Conservation (phyloP, 2,888 invertebrate species). For the Drosophila meridiana region DNA sequence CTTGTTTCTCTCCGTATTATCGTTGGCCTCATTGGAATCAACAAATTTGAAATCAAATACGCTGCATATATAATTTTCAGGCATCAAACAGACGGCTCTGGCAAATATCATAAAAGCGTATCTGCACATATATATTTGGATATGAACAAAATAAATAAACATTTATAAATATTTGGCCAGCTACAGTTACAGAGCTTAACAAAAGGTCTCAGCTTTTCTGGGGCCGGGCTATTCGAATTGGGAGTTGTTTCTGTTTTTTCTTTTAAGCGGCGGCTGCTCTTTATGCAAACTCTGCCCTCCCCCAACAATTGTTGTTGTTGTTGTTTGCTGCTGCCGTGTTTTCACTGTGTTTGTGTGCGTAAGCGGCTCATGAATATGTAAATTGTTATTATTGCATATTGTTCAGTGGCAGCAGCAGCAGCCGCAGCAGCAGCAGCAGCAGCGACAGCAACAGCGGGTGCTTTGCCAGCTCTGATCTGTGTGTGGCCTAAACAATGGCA, state of each 20-base stretch:
- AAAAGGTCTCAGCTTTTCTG: conserved; percentile 54
- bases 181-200: conserved; percentile 69
- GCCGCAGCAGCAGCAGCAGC: conserved; percentile 21
- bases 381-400: conserved; percentile 81
- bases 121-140: conserved; percentile 39
- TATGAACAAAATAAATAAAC: conserved; percentile 75
- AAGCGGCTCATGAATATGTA: conserved; percentile 78
- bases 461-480: conserved; percentile 22
- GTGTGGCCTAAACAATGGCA: conserved; percentile 41
- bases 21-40: conserved; percentile 19
- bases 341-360: conserved; percentile 61
- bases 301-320: conserved; percentile 17
- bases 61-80: conserved; percentile 31
- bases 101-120: conserved; percentile 71
- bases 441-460: conserved; percentile 27
- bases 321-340: conserved; percentile 28
- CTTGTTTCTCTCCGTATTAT: conserved; percentile 1
- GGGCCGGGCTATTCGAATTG: conserved; percentile 7
- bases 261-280: conserved; percentile 70
- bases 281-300: conserved; percentile 68
- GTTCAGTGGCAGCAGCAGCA: conserved; percentile 59
- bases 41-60: conserved; percentile 32
- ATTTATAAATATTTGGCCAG: conserved; percentile 75
- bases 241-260: conserved; percentile 49
- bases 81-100: conserved; percentile 48